Conservation (phyloP, 2,113 vertebrate genomes). For the Leptodactylus fuscus region DNA sequence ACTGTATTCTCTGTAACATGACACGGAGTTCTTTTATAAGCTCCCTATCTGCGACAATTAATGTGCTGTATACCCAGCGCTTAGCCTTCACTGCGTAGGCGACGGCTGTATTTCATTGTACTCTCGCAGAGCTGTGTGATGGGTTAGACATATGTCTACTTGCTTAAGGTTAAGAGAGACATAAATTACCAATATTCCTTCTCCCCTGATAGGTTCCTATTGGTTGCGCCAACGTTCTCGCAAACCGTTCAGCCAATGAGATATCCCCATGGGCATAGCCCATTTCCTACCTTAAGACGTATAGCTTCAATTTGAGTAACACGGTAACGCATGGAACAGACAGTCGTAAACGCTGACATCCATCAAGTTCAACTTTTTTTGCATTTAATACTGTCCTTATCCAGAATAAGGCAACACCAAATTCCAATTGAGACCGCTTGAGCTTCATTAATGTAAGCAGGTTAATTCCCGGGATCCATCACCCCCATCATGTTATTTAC, state of each 20-base stretch:
- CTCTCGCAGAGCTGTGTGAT: background rate
- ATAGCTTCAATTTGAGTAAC: background rate
- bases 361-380: background rate
- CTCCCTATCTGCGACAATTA: constrained; percentile 9
- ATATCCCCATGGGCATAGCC: background rate
- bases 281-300: background rate
- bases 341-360: background rate
- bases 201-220: background rate
- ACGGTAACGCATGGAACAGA: background rate
- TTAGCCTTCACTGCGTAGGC: constrained; percentile 10
- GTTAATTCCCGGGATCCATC: constrained; percentile 32
- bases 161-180: background rate
- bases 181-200: background rate
- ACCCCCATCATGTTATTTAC: constrained; percentile 26
- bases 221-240: no score
- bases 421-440: background rate
- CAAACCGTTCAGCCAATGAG: background rate
- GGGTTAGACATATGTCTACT: background rate
- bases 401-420: constrained; percentile 19
- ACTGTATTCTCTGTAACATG: background rate
- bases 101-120: background rate
- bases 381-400: background rate
- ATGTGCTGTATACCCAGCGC: background rate
- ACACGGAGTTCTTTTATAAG: background rate
- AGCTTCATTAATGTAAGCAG: constrained; percentile 24